Base-by-base conservation (phyloP, 2,888 invertebrate species). In the Resseliella maxima region DNA sequence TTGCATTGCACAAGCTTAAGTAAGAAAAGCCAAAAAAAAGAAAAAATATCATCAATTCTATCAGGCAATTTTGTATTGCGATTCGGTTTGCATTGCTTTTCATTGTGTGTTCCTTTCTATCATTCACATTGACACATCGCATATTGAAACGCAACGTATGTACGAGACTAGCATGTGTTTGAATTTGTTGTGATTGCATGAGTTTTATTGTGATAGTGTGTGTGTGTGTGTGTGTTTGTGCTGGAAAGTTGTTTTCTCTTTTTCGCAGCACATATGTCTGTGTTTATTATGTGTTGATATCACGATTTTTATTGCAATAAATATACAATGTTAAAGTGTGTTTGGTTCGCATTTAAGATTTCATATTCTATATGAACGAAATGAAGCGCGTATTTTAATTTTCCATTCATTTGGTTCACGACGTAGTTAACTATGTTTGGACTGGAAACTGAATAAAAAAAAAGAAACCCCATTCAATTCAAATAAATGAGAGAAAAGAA, bases 361-460 rank as follows among this genome's bases (percentile, higher is more conserved):
- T 59, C 59, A 12, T 27, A 24, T 12, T 59, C 6, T 27, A n/a
- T 59, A 24, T 59, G 2, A 24, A 12, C 2, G 5, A 24, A 1
- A 24, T 59, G 18, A 24, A 59, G 59, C 59, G 59, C 59, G 59
- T 59, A 59, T 59, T 59, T 59, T 59, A 24, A 59, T 59, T 59
- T 59, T 59, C 24, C 59, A 59, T 59, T n/a, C 59, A 59, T 24
- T 59, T 12, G 59, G 24, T 12, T 24, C 59, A 59, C 59, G 59
- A n/a, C 59, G 59, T 59, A 27, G 59, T 24, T 15, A 50, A 41
- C 12, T 8, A 12, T 5, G 6, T 5, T 41, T 12, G 41, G 12
- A 41, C 41, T 8, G 41, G 12, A 41, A 50, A 50, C 12, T 41
- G 41, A 8, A 18, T 18, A 50, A 50, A 50, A 50, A 50, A 50